These are phyloP conservation scores for Opisthocomus hoazin DNA, from an alignment of 2,113 vertebrate species.

Conservation along the genomic window DNA sequence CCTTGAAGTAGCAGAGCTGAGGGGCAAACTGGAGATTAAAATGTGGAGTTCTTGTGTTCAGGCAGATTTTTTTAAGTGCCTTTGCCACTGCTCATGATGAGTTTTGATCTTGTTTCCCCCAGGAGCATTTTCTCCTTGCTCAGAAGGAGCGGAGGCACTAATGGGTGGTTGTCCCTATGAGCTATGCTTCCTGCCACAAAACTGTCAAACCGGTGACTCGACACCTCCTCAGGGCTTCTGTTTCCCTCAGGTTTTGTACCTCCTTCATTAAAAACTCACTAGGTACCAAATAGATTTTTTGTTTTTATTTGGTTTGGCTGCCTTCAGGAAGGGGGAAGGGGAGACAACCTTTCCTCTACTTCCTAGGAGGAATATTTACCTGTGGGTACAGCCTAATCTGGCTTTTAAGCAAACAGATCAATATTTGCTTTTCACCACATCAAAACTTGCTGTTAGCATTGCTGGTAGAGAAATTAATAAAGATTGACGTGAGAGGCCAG, in stretches of 20 bases:
- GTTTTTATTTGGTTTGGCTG: background rate
- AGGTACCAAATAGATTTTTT: background rate
- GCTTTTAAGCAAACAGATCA: slow-evolving; percentile 32
- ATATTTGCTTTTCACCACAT: slow-evolving; percentile 25
- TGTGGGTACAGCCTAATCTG: background rate
- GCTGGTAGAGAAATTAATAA: slow-evolving; percentile 8
- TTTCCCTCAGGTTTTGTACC: background rate
- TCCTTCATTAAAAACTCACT: background rate
- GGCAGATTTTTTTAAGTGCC: background rate
- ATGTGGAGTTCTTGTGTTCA: background rate
- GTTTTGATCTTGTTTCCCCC: background rate
- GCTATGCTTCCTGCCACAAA: background rate
- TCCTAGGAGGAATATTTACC: slow-evolving; percentile 7
- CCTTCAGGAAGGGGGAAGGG: background rate
- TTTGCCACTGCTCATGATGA: background rate
- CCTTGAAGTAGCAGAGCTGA: background rate
- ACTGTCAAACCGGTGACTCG: background rate
- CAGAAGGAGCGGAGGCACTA: background rate
- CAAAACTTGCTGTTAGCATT: background rate
- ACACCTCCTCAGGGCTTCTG: background rate
- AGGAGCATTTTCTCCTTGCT: background rate
- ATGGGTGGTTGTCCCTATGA: background rate
- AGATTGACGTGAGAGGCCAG: background rate
- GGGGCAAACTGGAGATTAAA: background rate
- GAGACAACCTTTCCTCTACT: background rate